These are phyloP conservation scores for Heterodera schachtii DNA, from an alignment of 1,140 invertebrate species.

Conservation along the genomic window DNA sequence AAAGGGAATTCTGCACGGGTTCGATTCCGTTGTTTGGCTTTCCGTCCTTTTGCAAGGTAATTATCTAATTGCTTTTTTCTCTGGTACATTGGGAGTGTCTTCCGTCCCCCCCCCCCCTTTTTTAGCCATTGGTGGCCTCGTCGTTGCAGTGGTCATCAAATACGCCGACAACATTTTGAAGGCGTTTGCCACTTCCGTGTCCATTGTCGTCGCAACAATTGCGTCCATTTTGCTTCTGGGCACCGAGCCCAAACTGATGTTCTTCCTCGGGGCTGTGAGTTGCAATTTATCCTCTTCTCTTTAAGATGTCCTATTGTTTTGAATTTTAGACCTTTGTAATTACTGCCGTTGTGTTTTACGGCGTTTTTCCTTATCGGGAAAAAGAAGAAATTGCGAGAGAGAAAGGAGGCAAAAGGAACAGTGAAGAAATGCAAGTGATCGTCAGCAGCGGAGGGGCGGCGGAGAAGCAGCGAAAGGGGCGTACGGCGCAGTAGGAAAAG, in stretches of 20 bases:
- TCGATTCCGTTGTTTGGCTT: constrained; percentile 82
- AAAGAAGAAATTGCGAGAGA: constrained; percentile 13
- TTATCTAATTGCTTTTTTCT: not conserved
- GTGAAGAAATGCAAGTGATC: not conserved
- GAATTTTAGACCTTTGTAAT: constrained; percentile 76
- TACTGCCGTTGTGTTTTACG: constrained; percentile 88
- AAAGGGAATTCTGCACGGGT: constrained; percentile 71
- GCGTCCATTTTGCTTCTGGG: constrained; percentile 90
- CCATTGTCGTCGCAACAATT: constrained; percentile 78
- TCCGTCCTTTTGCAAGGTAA: constrained; percentile 78
- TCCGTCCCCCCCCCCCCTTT: not conserved
- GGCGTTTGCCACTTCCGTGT: constrained; percentile 39
- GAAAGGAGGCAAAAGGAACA: constrained; percentile 1
- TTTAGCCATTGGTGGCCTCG: constrained; percentile 76
- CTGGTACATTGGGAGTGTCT: too few species aligned
- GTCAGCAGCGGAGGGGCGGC: not conserved
- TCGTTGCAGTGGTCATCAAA: constrained; percentile 92
- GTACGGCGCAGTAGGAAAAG: not conserved
- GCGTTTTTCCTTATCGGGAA: constrained; percentile 38
- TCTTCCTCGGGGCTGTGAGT: constrained; percentile 77
- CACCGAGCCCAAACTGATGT: constrained; percentile 83
- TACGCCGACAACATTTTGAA: constrained; percentile 95
- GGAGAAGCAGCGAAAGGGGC: not conserved
- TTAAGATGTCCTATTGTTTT: not conserved
- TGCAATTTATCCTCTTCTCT: too few species aligned